phyloP scores from a whole-genome alignment of 64 coral and sea anemone genomes.

The Cladopsammia gracilis region DNA sequence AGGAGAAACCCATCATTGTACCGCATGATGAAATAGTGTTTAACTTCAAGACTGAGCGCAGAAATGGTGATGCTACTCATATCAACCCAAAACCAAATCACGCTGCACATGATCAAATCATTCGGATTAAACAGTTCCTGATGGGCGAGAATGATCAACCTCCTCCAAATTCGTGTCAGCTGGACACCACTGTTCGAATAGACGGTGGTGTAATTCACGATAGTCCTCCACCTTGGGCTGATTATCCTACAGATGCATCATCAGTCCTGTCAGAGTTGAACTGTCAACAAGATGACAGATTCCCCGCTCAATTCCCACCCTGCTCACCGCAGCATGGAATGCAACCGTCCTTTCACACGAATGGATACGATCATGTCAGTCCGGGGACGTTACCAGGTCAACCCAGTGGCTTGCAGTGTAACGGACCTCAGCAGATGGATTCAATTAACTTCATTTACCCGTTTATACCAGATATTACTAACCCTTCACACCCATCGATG shows the following conservation, averaged over 20 bases:
- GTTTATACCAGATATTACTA: neutral
- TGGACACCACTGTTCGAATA: neutral
- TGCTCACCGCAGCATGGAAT: neutral
- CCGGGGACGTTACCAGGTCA: neutral
- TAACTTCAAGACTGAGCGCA: slow-evolving; percentile 6
- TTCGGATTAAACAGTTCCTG: slow-evolving; percentile 38
- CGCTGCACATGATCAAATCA: slow-evolving; percentile 2
- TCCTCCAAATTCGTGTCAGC: neutral
- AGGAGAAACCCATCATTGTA: slow-evolving; percentile 16
- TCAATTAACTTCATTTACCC: neutral
- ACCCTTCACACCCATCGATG: neutral
- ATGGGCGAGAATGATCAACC: slow-evolving; percentile 18
- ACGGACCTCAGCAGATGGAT: neutral
- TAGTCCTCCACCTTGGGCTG: neutral
- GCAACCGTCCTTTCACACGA: neutral
- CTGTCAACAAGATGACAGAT: neutral
- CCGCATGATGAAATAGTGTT: neutral
- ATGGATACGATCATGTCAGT: neutral
- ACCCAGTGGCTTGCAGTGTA: neutral
- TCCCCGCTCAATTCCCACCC: neutral
- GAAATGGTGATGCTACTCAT: neutral
- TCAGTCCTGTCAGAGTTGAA: slow-evolving; percentile 17
- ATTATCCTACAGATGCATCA: slow-evolving; percentile 14
- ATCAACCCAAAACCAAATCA: neutral
- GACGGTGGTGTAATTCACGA: slow-evolving; percentile 8